Evolutionary conservation across 2,797 vertebrate genomes (phyloP), one percentile per base, ranked within the genome.

Genomic region (Astyanax mexicanus): DNA sequence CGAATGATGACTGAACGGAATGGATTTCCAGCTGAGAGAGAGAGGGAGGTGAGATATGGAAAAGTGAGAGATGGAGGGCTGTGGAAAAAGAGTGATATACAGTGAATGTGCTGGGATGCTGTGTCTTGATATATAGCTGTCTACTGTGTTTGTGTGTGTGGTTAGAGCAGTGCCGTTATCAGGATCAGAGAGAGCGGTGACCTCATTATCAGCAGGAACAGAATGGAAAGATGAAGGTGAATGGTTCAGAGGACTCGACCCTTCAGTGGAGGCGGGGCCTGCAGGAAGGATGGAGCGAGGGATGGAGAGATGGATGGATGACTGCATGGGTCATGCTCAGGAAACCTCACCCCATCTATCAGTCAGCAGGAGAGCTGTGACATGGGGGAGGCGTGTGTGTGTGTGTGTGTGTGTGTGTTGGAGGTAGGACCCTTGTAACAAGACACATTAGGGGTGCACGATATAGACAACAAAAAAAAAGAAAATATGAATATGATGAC

Each of bases 301-400:
- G 25, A 10, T 40, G 25, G 44, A 67, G 69, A 40, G 60, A 54
- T 37, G 6, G 60, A 27, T 78, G 67, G 45, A 32, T 69, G 67
- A 19, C 29, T 49, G 52, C 29, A 44, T 1, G 61, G 67, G 72
- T 78, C 67, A 71, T 3, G 19, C 32, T 72, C 47, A 1, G 66
- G 82, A 83, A 79, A 75, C 68, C 75, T 76, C 75, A 58, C 68
- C 69, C 75, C 73, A 1, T 38, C 75, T 38, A 70, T 80, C 57
- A 73, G 73, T 75, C 52, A 42, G 19, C 49, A 62, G 13, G n/a
- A 11, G 38, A 7, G 54, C 27, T 37, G 12, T 51, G 21, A 15
- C 25, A 51, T 17, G 27, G 49, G 38, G 4, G 19, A 1, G 1
- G n/a, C n/a, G n/a, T n/a, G n/a, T n/a, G n/a, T n/a, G 69, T 32